A percentile compares a stretch with the other conserved stretches of the same genome.
Conservation (phyloP, 2,797 vertebrate species). For the Catostomus latipinnis region DNA sequence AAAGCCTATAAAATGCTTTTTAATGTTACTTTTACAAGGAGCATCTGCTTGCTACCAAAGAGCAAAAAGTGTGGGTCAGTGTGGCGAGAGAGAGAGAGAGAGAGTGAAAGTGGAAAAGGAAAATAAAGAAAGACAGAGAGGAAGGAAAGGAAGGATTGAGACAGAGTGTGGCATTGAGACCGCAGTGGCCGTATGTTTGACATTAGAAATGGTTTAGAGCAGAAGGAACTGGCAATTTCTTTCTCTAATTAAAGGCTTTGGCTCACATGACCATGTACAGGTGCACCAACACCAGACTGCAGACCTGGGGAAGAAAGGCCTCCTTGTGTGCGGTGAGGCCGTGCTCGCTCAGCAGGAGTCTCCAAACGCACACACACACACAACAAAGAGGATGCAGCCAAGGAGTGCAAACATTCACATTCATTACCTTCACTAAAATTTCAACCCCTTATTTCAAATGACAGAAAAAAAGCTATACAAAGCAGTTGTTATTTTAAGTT, state of each 20-base stretch:
- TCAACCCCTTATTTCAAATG: constrained; percentile 53
- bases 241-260: constrained; percentile 59
- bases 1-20: constrained; percentile 29
- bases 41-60: constrained; percentile 25
- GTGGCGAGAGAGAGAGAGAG: constrained; percentile 5
- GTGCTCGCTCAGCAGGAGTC: constrained; percentile 50
- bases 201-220: constrained; percentile 53
- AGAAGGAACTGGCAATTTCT: constrained; percentile 57
- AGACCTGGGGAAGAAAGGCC: constrained; percentile 75
- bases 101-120: constrained; percentile 31
- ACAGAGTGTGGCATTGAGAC: constrained; percentile 24
- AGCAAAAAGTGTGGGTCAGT: constrained; percentile 26
- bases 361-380: constrained; percentile 63
- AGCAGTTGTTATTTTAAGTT: constrained; percentile 5
- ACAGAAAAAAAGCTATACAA: constrained; percentile 37
- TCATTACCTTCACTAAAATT: constrained; percentile 60
- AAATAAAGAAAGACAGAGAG: constrained; percentile 36
- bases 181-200: constrained; percentile 44
- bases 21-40: constrained; percentile 30
- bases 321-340: constrained; percentile 66
- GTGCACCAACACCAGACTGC: constrained; percentile 79
- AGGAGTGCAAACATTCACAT: constrained; percentile 54
- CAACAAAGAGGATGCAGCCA: constrained; percentile 72
- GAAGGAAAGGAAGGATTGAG: constrained; percentile 35
- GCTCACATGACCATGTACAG: constrained; percentile 70